Evolutionary conservation across 2,888 invertebrate species (phyloP).

Genomic region (Marasmarcha lunaedactyla): DNA sequence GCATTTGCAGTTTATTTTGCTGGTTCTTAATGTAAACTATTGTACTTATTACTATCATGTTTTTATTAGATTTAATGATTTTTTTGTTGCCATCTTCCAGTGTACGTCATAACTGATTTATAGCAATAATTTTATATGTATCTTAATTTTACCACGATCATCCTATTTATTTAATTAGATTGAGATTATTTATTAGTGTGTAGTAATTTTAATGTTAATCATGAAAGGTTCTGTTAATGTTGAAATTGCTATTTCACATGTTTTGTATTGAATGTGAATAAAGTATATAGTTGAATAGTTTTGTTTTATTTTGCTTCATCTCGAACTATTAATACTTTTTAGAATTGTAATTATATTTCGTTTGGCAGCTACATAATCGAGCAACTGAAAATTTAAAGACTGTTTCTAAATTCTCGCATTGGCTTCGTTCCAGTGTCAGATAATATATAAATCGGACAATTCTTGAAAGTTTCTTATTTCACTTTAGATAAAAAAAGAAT

Average conservation of each 20-base stretch:
- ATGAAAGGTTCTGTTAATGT: conserved; percentile 49
- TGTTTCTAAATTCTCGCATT: too few relatives aligned
- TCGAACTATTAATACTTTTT: background rate
- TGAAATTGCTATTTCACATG: conserved; percentile 57
- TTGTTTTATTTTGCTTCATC: conserved; percentile 20
- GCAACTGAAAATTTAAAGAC: too few relatives aligned
- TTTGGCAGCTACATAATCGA: too few relatives aligned
- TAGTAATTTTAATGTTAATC: conserved; percentile 41
- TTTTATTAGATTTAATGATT: conserved; percentile 16
- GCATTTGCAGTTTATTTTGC: conserved; percentile 21
- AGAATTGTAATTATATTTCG: too few relatives aligned
- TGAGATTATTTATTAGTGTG: conserved; percentile 64
- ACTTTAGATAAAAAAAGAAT: too few relatives aligned
- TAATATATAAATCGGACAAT: too few relatives aligned
- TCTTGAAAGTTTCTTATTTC: too few relatives aligned
- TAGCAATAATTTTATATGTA: conserved; percentile 29
- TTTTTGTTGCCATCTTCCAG: conserved; percentile 30
- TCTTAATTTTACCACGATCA: conserved; percentile 29
- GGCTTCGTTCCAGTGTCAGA: too few relatives aligned
- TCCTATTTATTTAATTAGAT: conserved; percentile 52
- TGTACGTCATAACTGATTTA: conserved; percentile 19
- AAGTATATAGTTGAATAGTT: conserved; percentile 59
- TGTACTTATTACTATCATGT: conserved; percentile 2
- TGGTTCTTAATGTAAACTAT: conserved; percentile 17
- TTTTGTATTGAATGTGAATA: conserved; percentile 71